phyloP scores from a whole-genome alignment of 1,140 invertebrate species.

The Zeugodacus cucurbitae region DNA sequence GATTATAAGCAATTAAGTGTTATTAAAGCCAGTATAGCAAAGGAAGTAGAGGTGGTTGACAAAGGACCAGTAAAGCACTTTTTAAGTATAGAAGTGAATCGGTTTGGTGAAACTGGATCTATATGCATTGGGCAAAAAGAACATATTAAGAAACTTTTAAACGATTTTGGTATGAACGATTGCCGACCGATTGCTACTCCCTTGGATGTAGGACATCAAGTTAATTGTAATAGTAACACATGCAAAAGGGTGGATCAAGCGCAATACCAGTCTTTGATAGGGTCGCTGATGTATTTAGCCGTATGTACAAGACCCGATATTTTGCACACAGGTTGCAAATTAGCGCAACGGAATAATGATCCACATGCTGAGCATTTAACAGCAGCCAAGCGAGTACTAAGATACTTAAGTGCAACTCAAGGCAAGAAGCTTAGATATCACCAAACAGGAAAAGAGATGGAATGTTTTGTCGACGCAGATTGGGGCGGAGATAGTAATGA shows the following conservation, averaged over 20 bases:
- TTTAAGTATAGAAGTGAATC: no score
- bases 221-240: neutral
- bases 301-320: constrained; percentile 28
- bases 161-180: neutral
- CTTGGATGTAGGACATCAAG: neutral
- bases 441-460: no score
- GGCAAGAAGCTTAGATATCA: no score
- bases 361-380: neutral
- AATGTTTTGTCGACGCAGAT: no score
- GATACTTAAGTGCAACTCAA: no score
- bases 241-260: neutral
- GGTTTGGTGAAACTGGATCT: no score
- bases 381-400: no score
- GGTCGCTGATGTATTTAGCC: constrained; percentile 2
- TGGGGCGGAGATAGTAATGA: no score
- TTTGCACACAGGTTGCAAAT: neutral
- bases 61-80: neutral
- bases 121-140: neutral
- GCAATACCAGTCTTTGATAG: constrained; percentile 16
- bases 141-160: neutral
- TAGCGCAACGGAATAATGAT: constrained; percentile 4
- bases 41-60: neutral
- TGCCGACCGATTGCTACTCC: neutral
- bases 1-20: no score
- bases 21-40: no score